A percentile compares a stretch with the other conserved stretches of the same genome.
Evolutionary conservation across 2,113 vertebrate species (phyloP).

Genomic region (Nannospalax galili): DNA sequence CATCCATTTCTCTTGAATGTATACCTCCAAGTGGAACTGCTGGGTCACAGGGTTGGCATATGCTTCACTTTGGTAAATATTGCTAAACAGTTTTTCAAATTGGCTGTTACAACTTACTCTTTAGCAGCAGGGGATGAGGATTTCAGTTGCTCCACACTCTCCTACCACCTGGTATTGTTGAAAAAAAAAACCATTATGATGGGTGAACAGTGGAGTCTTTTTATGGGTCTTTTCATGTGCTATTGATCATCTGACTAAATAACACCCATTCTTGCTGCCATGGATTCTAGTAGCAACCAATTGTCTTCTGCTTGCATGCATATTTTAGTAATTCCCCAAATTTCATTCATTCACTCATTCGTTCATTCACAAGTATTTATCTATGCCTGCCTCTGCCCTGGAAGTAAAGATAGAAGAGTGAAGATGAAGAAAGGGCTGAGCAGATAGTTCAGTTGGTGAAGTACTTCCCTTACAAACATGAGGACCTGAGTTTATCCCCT

Average conservation of each 20-base stretch:
- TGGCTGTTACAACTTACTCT: neutral
- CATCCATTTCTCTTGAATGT: neutral
- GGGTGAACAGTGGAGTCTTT: neutral
- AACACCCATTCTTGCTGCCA: neutral
- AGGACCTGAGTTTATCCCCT: no score
- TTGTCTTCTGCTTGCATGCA: neutral
- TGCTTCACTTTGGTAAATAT: neutral
- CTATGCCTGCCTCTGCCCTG: neutral
- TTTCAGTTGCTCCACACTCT: slow-evolving; percentile 11
- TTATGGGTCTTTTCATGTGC: neutral
- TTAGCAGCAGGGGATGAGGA: slow-evolving; percentile 5
- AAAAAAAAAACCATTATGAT: neutral
- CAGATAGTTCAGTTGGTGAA: neutral
- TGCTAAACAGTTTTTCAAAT: slow-evolving; percentile 25
- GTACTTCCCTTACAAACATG: neutral
- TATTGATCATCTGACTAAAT: neutral
- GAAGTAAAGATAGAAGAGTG: neutral
- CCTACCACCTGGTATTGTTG: neutral
- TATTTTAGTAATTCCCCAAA: neutral
- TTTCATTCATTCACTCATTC: neutral
- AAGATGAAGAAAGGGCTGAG: neutral
- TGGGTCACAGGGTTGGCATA: neutral
- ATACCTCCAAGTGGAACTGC: neutral
- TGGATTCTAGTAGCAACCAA: neutral
- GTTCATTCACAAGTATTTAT: slow-evolving; percentile 27